Evolutionary conservation across 2,888 invertebrate genomes (phyloP), one percentile per base, ranked within the genome.

Genomic region (Hypolimnas misippus): DNA sequence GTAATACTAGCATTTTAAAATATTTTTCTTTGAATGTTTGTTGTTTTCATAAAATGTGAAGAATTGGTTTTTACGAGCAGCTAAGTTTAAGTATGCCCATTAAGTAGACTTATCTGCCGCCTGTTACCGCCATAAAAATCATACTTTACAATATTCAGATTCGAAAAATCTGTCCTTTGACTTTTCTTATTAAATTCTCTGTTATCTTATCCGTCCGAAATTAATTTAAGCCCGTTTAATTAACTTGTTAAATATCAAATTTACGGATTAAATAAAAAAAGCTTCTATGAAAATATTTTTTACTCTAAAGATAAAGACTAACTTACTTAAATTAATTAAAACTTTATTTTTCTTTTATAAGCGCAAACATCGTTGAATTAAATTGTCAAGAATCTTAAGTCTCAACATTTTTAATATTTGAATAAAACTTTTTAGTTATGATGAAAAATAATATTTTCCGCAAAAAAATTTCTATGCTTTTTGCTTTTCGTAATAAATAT

Each of bases 131-230:
- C 3, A 10, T 42, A 42, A 10, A 19, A 42, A 42, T 42, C 17
- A 42, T 10, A 17, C 42, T 42, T 17, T 42, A 17, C 8, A 33
- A 33, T 33, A 42, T 42, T 42, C 42, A 4, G 19, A 8, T 2
- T 10, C 42, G 10, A 3, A 42, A 42, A 17, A 19, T 8, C 10
- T 42, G 10, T 17, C 42, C 10, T 42, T 42, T 17, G 42, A 42
- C n/a, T 17, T 17, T 42, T 42, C 17, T 42, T 17, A 42, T 42
- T 8, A 42, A 42, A 42, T 42, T 42, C 17, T 17, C 16, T 42
- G 10, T 10, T 42, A 8, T n/a, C 17, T 42, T 42, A 17, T 3
- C 16, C 4, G 42, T 10, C 10, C 17, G 10, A 17, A 17, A 19
- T 42, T 12, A 42, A 17, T 42, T 17, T 42, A 16, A 42, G 17